Evolutionary conservation across 2,888 invertebrate genomes (phyloP).

Genomic region (Clepsis dumicolana): DNA sequence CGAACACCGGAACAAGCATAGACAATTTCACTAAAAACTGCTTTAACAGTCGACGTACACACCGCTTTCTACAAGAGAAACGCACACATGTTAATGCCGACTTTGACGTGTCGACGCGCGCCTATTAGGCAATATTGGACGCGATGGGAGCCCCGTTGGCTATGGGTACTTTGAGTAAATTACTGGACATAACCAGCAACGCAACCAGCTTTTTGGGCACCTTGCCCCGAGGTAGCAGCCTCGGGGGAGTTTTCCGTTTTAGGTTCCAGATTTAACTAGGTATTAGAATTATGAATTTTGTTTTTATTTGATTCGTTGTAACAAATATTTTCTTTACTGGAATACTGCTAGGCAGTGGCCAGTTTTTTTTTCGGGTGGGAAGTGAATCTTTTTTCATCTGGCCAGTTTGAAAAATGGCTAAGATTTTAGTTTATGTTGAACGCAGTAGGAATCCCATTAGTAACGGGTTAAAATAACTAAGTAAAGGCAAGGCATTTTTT

Average conservation of each 20-base stretch:
- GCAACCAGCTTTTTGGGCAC: too few species aligned
- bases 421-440: background rate
- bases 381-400: background rate
- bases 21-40: constrained; percentile 71
- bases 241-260: too few species aligned
- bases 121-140: constrained; percentile 77
- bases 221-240: too few species aligned
- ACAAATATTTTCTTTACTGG: too few species aligned
- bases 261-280: too few species aligned
- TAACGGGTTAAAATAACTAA: too few species aligned
- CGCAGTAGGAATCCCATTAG: too few species aligned
- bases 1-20: constrained; percentile 68
- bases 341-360: background rate
- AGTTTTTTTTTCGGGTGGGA: background rate
- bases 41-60: constrained; percentile 78
- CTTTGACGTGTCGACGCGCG: constrained; percentile 56
- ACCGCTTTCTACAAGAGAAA: constrained; percentile 79
- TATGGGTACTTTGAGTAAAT: background rate
- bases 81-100: constrained; percentile 69
- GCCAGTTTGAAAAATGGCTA: background rate
- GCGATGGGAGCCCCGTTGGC: constrained; percentile 36
- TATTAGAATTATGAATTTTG: too few species aligned
- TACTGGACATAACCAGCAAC: background rate
- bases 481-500: too few species aligned
- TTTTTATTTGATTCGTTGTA: too few species aligned